phyloP scores from a whole-genome alignment of 1,140 invertebrate genomes.

The Tetramorium simillimum region DNA sequence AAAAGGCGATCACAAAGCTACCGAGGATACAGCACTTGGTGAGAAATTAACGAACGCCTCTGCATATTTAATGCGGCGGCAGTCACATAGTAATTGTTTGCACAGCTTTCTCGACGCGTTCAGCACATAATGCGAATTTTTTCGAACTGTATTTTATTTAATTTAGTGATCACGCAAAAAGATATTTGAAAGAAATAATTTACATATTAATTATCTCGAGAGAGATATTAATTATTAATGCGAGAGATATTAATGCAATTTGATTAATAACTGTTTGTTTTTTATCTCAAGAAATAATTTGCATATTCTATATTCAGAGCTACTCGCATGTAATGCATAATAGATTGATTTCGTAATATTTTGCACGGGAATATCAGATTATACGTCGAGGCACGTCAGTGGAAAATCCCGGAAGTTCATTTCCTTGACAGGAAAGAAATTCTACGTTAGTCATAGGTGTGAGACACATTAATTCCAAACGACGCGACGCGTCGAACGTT shows the following conservation, averaged over 20 bases:
- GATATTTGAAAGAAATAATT: background rate
- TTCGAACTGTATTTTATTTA: background rate
- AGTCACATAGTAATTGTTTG: conserved; percentile 5
- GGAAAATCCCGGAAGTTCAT: conserved; percentile 1
- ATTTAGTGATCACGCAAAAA: background rate
- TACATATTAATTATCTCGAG: background rate
- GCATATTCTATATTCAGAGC: background rate
- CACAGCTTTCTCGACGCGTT: background rate
- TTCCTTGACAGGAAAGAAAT: background rate
- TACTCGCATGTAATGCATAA: background rate
- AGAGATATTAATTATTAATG: background rate
- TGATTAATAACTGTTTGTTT: background rate
- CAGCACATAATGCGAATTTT: background rate
- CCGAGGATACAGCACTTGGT: conserved; percentile 86
- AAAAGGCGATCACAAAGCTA: conserved; percentile 85
- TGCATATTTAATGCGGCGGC: background rate
- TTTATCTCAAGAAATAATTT: background rate
- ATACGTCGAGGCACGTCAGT: background rate
- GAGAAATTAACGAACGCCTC: conserved; percentile 61
- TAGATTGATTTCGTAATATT: background rate
- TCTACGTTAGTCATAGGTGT: background rate
- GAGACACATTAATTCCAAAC: background rate
- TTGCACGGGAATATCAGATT: background rate
- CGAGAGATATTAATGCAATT: background rate
- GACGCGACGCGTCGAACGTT: background rate